A percentile compares a stretch with the other conserved stretches of the same genome.
phyloP scores from a whole-genome alignment of 2,797 vertebrate genomes.

The Pseudomugil tenellus region DNA sequence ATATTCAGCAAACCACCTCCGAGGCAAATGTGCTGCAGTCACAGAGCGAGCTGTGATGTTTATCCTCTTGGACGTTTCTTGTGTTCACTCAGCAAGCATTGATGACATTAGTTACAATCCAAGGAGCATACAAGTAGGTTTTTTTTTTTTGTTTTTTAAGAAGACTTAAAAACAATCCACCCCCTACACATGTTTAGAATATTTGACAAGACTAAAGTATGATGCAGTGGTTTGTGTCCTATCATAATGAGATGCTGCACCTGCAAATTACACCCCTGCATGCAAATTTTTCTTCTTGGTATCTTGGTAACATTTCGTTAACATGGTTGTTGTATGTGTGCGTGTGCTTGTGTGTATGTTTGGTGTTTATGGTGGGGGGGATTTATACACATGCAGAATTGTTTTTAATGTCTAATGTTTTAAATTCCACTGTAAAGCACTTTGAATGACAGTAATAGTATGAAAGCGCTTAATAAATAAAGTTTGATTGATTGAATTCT shows the following conservation, averaged over 20 bases:
- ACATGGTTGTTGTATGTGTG: no score
- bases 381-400: no score
- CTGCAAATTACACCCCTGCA: conserved; percentile 13
- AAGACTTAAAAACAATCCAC: conserved; percentile 25
- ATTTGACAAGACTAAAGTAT: conserved; percentile 23
- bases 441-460: no score
- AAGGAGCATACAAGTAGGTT: conserved; percentile 48
- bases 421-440: no score
- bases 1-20: conserved; percentile 23
- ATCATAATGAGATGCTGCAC: conserved; percentile 24
- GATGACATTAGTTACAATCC: conserved; percentile 69
- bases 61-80: conserved; percentile 49
- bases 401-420: no score
- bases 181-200: conserved; percentile 43
- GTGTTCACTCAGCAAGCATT: conserved; percentile 60
- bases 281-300: background rate
- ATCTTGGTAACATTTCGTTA: no score
- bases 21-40: conserved; percentile 41
- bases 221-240: background rate
- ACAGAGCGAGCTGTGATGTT: conserved; percentile 36
- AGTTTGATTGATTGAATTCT: no score
- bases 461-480: no score
- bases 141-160: conserved; percentile 20
- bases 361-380: no score
- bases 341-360: no score